These are phyloP conservation scores for Schizothorax lantsangensis DNA, from an alignment of 2,797 vertebrate genomes.

Conservation along the genomic window DNA sequence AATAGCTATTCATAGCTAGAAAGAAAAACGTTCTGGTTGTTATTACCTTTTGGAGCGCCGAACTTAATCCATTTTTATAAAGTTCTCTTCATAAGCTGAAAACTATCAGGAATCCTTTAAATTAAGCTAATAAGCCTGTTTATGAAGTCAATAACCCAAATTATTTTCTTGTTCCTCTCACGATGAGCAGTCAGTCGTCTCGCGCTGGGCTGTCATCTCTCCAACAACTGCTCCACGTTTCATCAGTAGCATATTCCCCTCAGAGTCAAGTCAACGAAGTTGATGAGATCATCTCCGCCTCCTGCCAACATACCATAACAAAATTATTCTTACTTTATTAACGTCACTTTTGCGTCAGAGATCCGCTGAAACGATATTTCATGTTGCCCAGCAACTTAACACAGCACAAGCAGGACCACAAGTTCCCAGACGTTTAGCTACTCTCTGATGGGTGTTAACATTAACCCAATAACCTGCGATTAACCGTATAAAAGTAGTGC, in stretches of 20 bases:
- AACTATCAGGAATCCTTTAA: neutral
- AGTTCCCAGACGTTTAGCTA: neutral
- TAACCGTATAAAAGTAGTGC: neutral
- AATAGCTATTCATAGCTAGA: neutral
- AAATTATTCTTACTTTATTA: conserved; percentile 67
- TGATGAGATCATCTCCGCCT: neutral
- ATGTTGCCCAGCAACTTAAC: conserved; percentile 49
- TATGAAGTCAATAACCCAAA: neutral
- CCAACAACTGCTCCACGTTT: neutral
- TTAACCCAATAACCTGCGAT: neutral
- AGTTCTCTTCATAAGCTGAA: neutral
- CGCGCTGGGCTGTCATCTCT: neutral
- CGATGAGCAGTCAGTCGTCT: neutral
- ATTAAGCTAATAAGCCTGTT: neutral
- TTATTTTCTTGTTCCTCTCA: neutral
- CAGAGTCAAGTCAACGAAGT: neutral
- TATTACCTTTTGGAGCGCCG: neutral
- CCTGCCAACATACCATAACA: conserved; percentile 56
- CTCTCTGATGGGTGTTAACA: neutral
- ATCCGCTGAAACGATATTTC: conserved; percentile 53
- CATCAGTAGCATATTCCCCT: neutral
- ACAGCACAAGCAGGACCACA: conserved; percentile 27
- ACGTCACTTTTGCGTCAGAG: conserved; percentile 81
- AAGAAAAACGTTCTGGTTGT: neutral
- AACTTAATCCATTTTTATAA: neutral